Conservation (phyloP, 92 coral and sea anemone species). For the Montipora capitata region DNA sequence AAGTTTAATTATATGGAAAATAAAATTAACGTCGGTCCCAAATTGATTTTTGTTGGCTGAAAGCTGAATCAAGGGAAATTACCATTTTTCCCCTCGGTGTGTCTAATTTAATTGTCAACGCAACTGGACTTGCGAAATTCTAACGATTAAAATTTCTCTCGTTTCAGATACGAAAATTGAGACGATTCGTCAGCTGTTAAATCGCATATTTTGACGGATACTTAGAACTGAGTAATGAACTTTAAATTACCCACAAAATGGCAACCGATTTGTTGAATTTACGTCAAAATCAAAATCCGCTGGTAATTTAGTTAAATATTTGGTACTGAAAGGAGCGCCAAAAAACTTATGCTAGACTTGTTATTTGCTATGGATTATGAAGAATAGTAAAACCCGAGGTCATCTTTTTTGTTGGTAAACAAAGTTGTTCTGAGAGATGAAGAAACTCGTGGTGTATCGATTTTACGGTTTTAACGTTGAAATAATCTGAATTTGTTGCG, state of each 20-base stretch:
- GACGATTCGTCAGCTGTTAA: conserved; percentile 40
- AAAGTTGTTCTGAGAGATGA: too few relatives aligned
- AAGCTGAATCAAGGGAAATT: background rate
- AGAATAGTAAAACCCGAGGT: too few relatives aligned
- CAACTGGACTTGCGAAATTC: background rate
- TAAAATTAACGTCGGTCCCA: background rate
- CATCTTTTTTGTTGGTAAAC: too few relatives aligned
- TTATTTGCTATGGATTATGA: too few relatives aligned
- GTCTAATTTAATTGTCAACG: background rate
- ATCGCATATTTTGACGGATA: conserved; percentile 3
- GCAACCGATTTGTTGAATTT: background rate
- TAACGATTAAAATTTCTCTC: conserved; percentile 20
- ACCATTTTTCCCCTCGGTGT: background rate
- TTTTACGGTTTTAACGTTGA: too few relatives aligned
- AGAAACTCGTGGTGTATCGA: too few relatives aligned
- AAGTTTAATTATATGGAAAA: background rate
- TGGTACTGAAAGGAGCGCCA: background rate
- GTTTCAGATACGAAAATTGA: conserved; percentile 34
- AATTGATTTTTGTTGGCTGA: background rate
- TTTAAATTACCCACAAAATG: background rate
- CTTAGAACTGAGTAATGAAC: conserved; percentile 12
- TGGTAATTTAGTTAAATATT: background rate
- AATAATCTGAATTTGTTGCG: too few relatives aligned
- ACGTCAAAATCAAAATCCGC: background rate
- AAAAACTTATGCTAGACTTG: too few relatives aligned